A percentile compares a stretch with the other conserved stretches of the same genome.
Conservation (phyloP, 1,140 invertebrate genomes). For the Epicauta chinensis region DNA sequence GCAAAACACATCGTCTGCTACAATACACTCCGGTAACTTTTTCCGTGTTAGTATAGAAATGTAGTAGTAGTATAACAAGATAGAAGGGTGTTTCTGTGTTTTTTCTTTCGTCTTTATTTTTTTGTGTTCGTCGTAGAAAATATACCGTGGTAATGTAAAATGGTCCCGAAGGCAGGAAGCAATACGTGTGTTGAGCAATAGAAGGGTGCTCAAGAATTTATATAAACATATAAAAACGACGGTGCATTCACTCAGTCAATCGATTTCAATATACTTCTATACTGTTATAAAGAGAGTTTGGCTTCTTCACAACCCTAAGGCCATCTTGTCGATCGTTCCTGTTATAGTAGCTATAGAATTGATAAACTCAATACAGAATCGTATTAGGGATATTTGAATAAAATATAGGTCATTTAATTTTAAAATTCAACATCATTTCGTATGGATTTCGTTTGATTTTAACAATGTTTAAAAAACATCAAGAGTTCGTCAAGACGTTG, state of each 20-base stretch:
- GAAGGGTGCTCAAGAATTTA: conserved; percentile 25
- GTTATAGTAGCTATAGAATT: not conserved
- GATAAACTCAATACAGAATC: conserved; percentile 11
- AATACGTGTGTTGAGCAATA: conserved; percentile 22
- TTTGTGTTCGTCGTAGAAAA: conserved; percentile 5
- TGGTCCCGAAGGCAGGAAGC: conserved; percentile 23
- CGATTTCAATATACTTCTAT: conserved; percentile 28
- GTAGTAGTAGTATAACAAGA: too few species aligned
- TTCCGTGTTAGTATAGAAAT: too few species aligned
- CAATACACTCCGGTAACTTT: conserved; percentile 4
- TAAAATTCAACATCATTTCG: too few species aligned
- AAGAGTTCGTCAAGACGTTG: too few species aligned
- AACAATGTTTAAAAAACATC: too few species aligned
- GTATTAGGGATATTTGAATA: not conserved
- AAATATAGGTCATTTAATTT: conserved; percentile 1
- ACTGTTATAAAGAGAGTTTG: conserved; percentile 3
- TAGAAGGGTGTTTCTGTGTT: too few species aligned
- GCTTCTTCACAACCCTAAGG: conserved; percentile 19
- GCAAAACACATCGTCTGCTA: conserved; percentile 1
- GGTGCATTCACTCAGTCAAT: conserved; percentile 26
- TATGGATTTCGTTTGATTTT: too few species aligned
- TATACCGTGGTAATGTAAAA: conserved; percentile 16
- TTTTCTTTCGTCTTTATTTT: too few species aligned
- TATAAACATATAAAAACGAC: conserved; percentile 29
- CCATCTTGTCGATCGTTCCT: not conserved